Evolutionary conservation across 2,797 vertebrate genomes (phyloP).

Genomic region (Sebastes vulpes): DNA sequence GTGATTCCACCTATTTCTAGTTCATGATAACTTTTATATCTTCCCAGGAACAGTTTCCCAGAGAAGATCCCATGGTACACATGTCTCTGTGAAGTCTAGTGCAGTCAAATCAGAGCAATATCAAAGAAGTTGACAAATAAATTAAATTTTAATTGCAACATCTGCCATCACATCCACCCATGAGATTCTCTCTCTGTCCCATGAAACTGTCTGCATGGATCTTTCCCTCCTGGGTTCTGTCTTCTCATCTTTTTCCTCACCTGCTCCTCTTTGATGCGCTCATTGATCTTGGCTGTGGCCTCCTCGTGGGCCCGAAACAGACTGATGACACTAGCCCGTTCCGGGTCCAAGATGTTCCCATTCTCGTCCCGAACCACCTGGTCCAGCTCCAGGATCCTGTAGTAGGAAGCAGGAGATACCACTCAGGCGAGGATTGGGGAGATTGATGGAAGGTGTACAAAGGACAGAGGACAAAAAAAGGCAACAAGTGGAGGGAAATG

Average conservation of each 20-base stretch:
- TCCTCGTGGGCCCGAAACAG: slow-evolving; percentile 95
- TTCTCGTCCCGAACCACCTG: slow-evolving; percentile 94
- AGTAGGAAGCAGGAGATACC: neutral
- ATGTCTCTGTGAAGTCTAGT: neutral
- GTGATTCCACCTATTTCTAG: neutral
- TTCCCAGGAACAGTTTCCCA: neutral
- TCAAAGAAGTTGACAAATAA: neutral
- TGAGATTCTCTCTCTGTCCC: neutral
- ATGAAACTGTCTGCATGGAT: neutral
- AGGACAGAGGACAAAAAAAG: neutral
- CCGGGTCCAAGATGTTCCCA: slow-evolving; percentile 97
- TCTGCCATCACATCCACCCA: neutral
- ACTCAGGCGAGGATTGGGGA: neutral
- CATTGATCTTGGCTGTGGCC: slow-evolving; percentile 92
- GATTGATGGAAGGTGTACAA: neutral
- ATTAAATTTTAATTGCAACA: neutral
- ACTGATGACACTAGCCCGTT: slow-evolving; percentile 94
- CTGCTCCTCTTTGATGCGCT: slow-evolving; percentile 96
- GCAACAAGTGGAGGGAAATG: neutral
- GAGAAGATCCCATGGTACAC: neutral
- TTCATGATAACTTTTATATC: neutral
- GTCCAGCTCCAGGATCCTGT: slow-evolving; percentile 94
- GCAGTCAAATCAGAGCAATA: neutral
- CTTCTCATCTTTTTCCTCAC: slow-evolving; percentile 68
- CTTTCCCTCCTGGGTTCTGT: neutral